phyloP scores from a whole-genome alignment of 2,797 vertebrate species.

The Hippopotamyrus pictus region DNA sequence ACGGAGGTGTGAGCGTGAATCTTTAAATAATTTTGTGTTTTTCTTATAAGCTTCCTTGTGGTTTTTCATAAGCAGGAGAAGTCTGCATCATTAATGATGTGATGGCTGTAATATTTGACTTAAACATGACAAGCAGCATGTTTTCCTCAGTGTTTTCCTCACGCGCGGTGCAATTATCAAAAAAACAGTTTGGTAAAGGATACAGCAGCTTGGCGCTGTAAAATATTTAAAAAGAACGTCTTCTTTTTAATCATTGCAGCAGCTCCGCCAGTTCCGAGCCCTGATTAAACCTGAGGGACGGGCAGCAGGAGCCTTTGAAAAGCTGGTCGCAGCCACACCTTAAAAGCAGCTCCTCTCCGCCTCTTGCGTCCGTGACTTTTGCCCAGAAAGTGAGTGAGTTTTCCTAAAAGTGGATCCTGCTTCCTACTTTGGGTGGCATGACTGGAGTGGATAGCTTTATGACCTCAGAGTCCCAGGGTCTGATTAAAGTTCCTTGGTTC shows the following conservation, averaged over 20 bases:
- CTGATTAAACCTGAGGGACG: constrained; percentile 22
- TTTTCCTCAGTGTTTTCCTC: background rate
- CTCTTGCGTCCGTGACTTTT: background rate
- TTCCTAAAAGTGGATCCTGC: background rate
- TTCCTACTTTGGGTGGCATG: background rate
- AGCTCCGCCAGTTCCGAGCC: background rate
- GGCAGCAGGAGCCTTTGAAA: constrained; percentile 18
- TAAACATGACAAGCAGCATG: background rate
- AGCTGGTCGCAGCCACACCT: background rate
- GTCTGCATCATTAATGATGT: background rate
- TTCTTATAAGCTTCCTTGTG: background rate
- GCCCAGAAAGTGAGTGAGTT: background rate
- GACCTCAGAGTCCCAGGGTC: background rate
- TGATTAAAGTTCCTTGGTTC: background rate
- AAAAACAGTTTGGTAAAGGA: constrained; percentile 15
- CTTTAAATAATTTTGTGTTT: background rate
- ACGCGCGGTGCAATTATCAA: background rate
- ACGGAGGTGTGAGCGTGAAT: background rate
- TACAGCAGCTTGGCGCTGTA: constrained; percentile 25
- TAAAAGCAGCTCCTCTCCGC: background rate
- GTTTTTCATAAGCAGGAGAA: background rate
- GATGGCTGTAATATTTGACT: background rate
- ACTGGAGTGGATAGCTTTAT: background rate
- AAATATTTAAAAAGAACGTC: constrained; percentile 21
- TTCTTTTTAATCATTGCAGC: constrained; percentile 26